Conservation (phyloP, 2,797 vertebrate genomes). For the Sphaeramia orbicularis region DNA sequence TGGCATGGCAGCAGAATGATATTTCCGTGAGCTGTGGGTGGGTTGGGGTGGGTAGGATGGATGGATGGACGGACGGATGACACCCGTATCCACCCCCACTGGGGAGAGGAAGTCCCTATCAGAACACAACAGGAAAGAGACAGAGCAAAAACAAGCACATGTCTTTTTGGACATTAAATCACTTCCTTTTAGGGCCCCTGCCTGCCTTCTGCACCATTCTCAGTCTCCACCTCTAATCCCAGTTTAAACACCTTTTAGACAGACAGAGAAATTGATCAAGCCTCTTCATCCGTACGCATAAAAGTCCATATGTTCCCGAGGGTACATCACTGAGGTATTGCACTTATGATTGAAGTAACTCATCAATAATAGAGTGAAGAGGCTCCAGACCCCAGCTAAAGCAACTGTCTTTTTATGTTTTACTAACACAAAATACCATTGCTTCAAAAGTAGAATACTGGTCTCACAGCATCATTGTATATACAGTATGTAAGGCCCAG, state of each 20-base stretch:
- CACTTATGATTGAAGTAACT: slow-evolving; percentile 35
- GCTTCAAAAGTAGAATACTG: slow-evolving; percentile 7
- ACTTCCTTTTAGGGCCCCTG: slow-evolving; percentile 82
- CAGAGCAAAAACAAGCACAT: slow-evolving; percentile 82
- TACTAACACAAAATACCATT: slow-evolving; percentile 19
- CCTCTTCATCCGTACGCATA: slow-evolving; percentile 6
- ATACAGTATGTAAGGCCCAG: slow-evolving; percentile 21
- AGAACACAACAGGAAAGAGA: slow-evolving; percentile 89
- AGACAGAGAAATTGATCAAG: slow-evolving; percentile 55
- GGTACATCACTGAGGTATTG: slow-evolving; percentile 8
- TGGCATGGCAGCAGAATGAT: slow-evolving; percentile 70
- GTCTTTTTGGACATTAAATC: slow-evolving; percentile 89
- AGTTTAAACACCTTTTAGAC: slow-evolving; percentile 47
- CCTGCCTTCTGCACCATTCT: slow-evolving; percentile 43
- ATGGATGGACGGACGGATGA: slow-evolving; percentile 81
- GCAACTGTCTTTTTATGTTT: slow-evolving; percentile 15
- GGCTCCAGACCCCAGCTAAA: slow-evolving; percentile 1
- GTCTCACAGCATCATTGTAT: not conserved
- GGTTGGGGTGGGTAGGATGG: slow-evolving; percentile 33
- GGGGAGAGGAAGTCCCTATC: slow-evolving; percentile 87
- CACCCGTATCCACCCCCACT: slow-evolving; percentile 82
- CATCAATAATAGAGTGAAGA: slow-evolving; percentile 28
- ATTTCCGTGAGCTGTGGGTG: slow-evolving; percentile 77
- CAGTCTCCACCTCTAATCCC: slow-evolving; percentile 35
- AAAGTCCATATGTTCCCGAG: slow-evolving; percentile 22